Conservation (phyloP, 2,797 vertebrate genomes). For the Pipistrellus nathusii region DNA sequence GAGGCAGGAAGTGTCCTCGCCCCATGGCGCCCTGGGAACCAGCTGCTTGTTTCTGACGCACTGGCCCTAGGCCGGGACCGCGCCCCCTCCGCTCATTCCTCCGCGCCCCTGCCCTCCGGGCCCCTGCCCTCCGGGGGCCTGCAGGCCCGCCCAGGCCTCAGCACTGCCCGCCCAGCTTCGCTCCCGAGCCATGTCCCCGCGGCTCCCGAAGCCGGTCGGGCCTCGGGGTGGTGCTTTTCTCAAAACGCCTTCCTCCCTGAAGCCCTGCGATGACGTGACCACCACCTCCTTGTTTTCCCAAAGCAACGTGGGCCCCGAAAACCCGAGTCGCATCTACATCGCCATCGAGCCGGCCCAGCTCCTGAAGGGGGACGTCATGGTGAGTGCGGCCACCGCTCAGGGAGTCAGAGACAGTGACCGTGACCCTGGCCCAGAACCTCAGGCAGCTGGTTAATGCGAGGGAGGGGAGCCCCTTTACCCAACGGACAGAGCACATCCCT, state of each 20-base stretch:
- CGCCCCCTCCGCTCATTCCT: fast-evolving
- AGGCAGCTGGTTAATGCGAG: background rate
- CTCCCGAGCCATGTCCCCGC: fast-evolving
- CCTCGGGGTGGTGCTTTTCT: fast-evolving
- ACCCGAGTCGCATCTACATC: slow-evolving; percentile 92
- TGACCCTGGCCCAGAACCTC: background rate
- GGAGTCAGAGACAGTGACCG: background rate
- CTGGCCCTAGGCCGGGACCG: fast-evolving
- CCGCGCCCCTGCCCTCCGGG: no score
- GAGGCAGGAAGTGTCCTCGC: fast-evolving
- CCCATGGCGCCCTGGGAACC: fast-evolving
- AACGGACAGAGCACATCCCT: background rate
- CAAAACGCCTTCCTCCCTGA: fast-evolving
- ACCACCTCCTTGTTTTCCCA: slow-evolving; percentile 15
- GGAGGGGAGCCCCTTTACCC: slow-evolving; percentile 37
- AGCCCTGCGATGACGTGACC: fast-evolving
- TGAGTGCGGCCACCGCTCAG: slow-evolving; percentile 81
- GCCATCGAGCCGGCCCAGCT: slow-evolving; percentile 95
- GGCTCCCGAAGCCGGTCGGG: background rate
- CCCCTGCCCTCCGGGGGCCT: background rate
- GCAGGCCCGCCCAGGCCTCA: fast-evolving
- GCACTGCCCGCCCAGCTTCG: background rate
- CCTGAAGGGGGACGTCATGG: slow-evolving; percentile 98
- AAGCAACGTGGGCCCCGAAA: slow-evolving; percentile 89
- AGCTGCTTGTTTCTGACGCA: background rate